Evolutionary conservation across 2,888 invertebrate genomes (phyloP).

Genomic region (Mamestra brassicae): DNA sequence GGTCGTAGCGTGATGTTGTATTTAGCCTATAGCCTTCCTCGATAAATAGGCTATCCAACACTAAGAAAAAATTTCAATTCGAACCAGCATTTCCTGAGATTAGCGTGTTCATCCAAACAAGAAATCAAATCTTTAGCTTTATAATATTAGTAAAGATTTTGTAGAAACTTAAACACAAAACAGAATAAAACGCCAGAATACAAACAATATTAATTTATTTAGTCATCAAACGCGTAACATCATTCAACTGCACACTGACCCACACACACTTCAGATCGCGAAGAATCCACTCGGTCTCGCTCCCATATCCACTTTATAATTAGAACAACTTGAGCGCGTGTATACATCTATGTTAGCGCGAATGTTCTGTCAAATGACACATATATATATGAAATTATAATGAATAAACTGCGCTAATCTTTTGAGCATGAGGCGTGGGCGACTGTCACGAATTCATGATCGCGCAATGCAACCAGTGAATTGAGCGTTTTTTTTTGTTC

Average conservation of each 20-base stretch:
- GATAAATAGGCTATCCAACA: too few relatives aligned
- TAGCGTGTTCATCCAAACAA: too few relatives aligned
- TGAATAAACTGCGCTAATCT: slow-evolving; percentile 8
- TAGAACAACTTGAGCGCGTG: slow-evolving; percentile 40
- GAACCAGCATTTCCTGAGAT: too few relatives aligned
- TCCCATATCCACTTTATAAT: slow-evolving; percentile 50
- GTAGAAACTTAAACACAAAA: background rate
- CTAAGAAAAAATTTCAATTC: too few relatives aligned
- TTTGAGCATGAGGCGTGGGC: slow-evolving; percentile 18
- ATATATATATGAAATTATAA: slow-evolving; percentile 14
- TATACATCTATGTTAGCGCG: slow-evolving; percentile 24
- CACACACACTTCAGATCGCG: slow-evolving; percentile 78
- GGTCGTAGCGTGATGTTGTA: too few relatives aligned
- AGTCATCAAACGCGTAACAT: slow-evolving; percentile 65
- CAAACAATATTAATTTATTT: slow-evolving; percentile 83
- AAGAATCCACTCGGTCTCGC: slow-evolving; percentile 63
- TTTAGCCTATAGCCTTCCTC: too few relatives aligned
- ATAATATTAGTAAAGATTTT: too few relatives aligned
- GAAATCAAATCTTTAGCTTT: too few relatives aligned
- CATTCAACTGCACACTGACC: slow-evolving; percentile 66
- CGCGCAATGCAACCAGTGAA: slow-evolving; percentile 1
- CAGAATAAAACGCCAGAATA: slow-evolving; percentile 63
- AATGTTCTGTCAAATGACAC: slow-evolving; percentile 37
- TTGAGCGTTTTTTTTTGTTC: background rate
- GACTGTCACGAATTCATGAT: slow-evolving; percentile 1